Evolutionary conservation across 2,113 vertebrate species (phyloP).

Genomic region (Oncorhynchus keta): DNA sequence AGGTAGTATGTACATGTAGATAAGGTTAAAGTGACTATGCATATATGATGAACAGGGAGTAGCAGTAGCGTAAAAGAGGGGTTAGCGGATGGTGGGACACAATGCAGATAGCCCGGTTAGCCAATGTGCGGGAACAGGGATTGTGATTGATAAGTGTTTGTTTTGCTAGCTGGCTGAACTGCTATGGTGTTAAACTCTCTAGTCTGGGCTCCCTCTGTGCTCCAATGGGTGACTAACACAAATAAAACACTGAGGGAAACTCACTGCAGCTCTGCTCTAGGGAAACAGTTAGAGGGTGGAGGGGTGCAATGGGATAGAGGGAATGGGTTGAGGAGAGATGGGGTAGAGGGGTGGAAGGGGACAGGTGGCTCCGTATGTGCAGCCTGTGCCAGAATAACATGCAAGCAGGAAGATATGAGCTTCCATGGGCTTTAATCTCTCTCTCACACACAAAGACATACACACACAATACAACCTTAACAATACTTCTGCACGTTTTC

Average conservation of each 20-base stretch:
- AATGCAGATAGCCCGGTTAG: too few species aligned
- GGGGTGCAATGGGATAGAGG: neutral
- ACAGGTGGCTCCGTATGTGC: neutral
- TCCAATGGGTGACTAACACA: neutral
- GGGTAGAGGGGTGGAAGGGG: neutral
- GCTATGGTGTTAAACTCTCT: neutral
- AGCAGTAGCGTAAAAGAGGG: too few species aligned
- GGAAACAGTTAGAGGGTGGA: neutral
- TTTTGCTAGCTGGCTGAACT: neutral
- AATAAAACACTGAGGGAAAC: neutral
- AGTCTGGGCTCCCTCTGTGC: neutral
- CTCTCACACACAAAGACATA: neutral
- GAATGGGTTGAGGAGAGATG: too few species aligned
- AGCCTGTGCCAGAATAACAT: neutral
- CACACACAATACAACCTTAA: neutral
- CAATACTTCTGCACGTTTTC: slow-evolving; percentile 20
- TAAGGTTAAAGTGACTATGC: too few species aligned
- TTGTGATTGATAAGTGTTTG: neutral
- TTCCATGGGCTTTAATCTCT: neutral
- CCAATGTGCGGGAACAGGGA: too few species aligned
- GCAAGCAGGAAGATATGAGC: neutral
- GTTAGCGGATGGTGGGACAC: too few species aligned
- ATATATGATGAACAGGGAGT: too few species aligned
- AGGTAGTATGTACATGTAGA: too few species aligned
- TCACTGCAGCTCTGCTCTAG: too few species aligned